phyloP scores from a whole-genome alignment of 2,113 vertebrate genomes.

The zebrafish (Danio rerio) region GRCz12tu NC_133187.1:8060001-8060500 shows the following conservation, averaged over 20 bases:
- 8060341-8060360: too few species aligned
- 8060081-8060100: slow-evolving; percentile 79
- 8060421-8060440: too few species aligned
- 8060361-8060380: too few species aligned
- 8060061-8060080: background rate
- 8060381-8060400: too few species aligned
- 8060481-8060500: too few species aligned
- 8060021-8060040: too few species aligned
- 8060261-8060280: slow-evolving; percentile 99
- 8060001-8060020: too few species aligned
- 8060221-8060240: slow-evolving; percentile 99
- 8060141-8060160: slow-evolving; percentile 97
- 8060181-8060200: slow-evolving; percentile 99
- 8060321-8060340: too few species aligned
- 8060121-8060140: slow-evolving; percentile 97
- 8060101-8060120: slow-evolving; percentile 94
- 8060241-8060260: slow-evolving; percentile 99
- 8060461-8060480: too few species aligned
- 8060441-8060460: too few species aligned
- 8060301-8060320: background rate
- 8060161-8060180: slow-evolving; percentile 99
- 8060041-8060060: too few species aligned
- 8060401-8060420: too few species aligned
- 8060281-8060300: slow-evolving; percentile 84
- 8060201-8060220: slow-evolving; percentile 91